These are phyloP conservation scores for Lanius collurio DNA, from an alignment of 2,113 vertebrate species.

Conservation along the genomic window DNA sequence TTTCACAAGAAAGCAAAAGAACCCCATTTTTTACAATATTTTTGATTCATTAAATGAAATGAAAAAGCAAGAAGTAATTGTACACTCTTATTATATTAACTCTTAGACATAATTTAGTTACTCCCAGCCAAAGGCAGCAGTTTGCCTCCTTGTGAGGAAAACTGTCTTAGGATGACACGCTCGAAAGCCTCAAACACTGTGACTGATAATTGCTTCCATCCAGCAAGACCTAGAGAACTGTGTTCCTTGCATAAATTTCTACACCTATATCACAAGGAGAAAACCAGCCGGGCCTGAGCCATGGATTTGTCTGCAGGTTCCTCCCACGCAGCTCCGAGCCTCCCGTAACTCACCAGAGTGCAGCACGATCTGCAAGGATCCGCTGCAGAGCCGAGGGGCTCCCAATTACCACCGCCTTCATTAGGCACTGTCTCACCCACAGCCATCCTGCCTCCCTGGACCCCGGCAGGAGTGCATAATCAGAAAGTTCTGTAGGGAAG, in stretches of 20 bases:
- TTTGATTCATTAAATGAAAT: neutral
- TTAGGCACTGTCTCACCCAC: neutral
- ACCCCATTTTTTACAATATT: neutral
- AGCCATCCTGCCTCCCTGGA: neutral
- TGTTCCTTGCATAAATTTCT: neutral
- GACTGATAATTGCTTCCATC: neutral
- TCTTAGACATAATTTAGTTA: neutral
- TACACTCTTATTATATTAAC: neutral
- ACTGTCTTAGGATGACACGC: neutral
- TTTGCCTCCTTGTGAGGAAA: neutral
- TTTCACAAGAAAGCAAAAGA: neutral
- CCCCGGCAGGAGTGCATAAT: neutral
- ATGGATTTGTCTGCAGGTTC: conserved; percentile 10
- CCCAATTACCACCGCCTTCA: conserved; percentile 11
- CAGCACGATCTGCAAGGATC: neutral
- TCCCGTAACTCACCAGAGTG: neutral
- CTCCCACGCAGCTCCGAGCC: neutral
- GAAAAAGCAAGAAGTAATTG: neutral
- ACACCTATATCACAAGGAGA: neutral
- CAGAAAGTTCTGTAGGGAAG: neutral
- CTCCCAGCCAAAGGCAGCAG: neutral
- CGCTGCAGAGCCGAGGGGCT: neutral
- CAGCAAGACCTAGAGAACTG: neutral
- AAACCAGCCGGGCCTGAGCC: neutral
- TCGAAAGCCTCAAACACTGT: neutral